Conservation (phyloP, 2,888 invertebrate genomes). For the Heteropelma amictum region DNA sequence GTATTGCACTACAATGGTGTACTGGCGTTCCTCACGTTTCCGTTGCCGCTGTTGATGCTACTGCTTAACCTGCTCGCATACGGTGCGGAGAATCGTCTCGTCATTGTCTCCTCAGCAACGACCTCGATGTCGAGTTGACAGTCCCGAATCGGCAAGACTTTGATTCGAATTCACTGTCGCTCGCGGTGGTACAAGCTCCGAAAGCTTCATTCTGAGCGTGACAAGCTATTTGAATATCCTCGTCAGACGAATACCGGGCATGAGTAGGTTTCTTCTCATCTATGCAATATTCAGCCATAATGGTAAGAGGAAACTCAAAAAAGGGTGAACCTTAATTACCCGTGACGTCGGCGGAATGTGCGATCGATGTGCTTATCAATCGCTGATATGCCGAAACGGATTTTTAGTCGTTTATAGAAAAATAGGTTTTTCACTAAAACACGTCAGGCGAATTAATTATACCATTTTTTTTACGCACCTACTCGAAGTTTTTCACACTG, state of each 20-base stretch:
- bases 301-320: neutral
- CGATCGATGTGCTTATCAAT: too few relatives aligned
- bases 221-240: slow-evolving; percentile 8
- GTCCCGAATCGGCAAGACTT: slow-evolving; percentile 51
- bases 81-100: neutral
- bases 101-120: slow-evolving; percentile 31
- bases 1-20: slow-evolving; percentile 50
- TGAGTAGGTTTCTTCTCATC: too few relatives aligned
- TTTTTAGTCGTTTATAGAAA: too few relatives aligned
- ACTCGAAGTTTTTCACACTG: too few relatives aligned
- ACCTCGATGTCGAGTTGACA: slow-evolving; percentile 34
- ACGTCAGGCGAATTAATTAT: too few relatives aligned
- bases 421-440: too few relatives aligned
- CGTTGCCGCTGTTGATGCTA: slow-evolving; percentile 4
- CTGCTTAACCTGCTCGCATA: neutral
- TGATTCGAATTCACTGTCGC: slow-evolving; percentile 55
- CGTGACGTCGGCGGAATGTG: too few relatives aligned
- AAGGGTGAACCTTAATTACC: too few relatives aligned
- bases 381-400: too few relatives aligned
- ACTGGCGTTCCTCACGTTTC: slow-evolving; percentile 36
- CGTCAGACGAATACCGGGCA: too few relatives aligned
- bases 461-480: too few relatives aligned
- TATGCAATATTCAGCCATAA: neutral
- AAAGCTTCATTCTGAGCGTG: slow-evolving; percentile 9
- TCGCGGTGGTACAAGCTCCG: slow-evolving; percentile 23